These are phyloP conservation scores for Phlogophora meticulosa DNA, from an alignment of 2,888 invertebrate species.

Conservation along the genomic window DNA sequence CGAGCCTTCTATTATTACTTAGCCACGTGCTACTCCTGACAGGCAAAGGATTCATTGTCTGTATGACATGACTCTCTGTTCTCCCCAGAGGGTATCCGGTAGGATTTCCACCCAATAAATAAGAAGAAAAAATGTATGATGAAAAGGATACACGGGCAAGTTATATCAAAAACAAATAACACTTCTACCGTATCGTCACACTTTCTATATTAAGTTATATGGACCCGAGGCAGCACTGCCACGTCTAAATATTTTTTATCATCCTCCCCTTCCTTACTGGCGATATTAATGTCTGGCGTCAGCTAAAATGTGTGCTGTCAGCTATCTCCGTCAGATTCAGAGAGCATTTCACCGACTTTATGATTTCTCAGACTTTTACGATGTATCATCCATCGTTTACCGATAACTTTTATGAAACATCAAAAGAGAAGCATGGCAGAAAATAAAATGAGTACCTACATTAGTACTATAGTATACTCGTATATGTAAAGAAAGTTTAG, in stretches of 20 bases:
- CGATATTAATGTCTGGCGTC: constrained; percentile 29
- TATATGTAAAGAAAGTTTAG: not conserved
- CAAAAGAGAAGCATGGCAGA: not conserved
- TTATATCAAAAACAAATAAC: not conserved
- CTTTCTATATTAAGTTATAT: not conserved
- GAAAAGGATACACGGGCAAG: too few relatives aligned
- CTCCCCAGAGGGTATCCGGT: too few relatives aligned
- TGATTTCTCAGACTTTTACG: constrained; percentile 40
- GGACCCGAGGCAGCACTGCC: not conserved
- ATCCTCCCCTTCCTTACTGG: not conserved
- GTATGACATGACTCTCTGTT: too few relatives aligned
- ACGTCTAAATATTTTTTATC: constrained; percentile 1
- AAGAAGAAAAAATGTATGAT: too few relatives aligned
- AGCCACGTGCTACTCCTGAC: too few relatives aligned
- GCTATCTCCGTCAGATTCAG: constrained; percentile 27
- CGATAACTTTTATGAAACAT: constrained; percentile 45
- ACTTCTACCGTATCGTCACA: too few relatives aligned
- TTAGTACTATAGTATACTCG: not conserved
- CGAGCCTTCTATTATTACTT: too few relatives aligned
- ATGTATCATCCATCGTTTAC: constrained; percentile 30
- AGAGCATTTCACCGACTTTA: constrained; percentile 42
- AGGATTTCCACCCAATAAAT: too few relatives aligned
- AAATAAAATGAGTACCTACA: constrained; percentile 14
- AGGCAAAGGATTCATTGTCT: too few relatives aligned
- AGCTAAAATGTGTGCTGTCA: constrained; percentile 18